Conservation (phyloP, 2,888 invertebrate genomes). For the Nowickia ferox region DNA sequence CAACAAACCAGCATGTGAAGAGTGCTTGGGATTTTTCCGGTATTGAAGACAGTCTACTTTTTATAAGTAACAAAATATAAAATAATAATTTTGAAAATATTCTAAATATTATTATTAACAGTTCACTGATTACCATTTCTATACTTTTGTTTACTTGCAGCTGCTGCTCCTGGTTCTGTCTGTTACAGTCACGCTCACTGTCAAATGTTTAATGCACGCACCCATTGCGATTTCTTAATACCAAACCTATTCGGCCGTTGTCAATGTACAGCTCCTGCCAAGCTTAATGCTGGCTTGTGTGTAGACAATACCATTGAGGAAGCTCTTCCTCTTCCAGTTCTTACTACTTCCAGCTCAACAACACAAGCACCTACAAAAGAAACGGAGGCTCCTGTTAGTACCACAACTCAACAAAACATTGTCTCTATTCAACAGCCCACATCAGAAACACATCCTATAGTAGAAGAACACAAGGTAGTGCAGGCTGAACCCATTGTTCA, state of each 20-base stretch:
- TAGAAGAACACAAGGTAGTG: constrained; percentile 9
- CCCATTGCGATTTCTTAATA: constrained; percentile 94
- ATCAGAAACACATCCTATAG: constrained; percentile 14
- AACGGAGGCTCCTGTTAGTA: constrained; percentile 39
- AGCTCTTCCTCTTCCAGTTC: constrained; percentile 42
- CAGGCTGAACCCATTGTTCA: constrained; percentile 11
- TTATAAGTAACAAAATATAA: background rate
- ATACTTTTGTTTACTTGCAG: constrained; percentile 84
- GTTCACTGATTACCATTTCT: constrained; percentile 2
- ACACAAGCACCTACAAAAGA: constrained; percentile 40
- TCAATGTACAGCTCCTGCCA: constrained; percentile 88
- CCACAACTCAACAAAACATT: background rate
- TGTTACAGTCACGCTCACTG: constrained; percentile 96
- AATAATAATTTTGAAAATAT: background rate
- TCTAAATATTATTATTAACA: background rate
- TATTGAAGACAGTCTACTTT: constrained; percentile 3
- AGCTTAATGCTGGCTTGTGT: constrained; percentile 87
- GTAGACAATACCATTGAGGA: constrained; percentile 78
- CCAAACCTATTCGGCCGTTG: constrained; percentile 95
- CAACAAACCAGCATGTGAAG: constrained; percentile 53
- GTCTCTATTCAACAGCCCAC: background rate
- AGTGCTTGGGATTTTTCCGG: constrained; percentile 64
- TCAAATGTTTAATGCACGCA: constrained; percentile 91
- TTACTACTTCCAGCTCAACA: constrained; percentile 66
- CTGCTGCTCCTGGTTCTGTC: constrained; percentile 92